Evolutionary conservation across 2,797 vertebrate genomes (phyloP), one percentile per base, ranked within the genome.

Genomic region (Coracias cyanogaster): DNA sequence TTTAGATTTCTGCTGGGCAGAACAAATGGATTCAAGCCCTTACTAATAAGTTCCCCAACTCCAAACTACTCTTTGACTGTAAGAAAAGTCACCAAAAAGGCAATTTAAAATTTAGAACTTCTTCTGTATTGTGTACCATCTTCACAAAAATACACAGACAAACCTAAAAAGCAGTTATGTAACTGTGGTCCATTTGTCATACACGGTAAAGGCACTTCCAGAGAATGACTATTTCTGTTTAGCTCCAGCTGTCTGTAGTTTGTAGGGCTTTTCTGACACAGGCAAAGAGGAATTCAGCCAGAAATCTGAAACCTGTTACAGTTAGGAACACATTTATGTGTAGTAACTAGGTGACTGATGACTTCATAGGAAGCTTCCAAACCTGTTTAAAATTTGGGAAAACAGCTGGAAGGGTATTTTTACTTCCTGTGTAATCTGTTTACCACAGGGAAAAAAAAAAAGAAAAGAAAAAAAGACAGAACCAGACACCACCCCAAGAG

Each of bases 291-390:
- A 97, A 96, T 94, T 93, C 93, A 94, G 92, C 51, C 94, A 95
- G 97, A 96, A 98, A 97, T 92, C 89, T 96, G 95, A 98, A 97
- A 97, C 92, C 72, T 89, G 84, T 95, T 95, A 93, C 92, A 95
- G 90, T 94, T 92, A 96, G 72, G 73, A 90, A 85, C n/a, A 54
- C 58, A 74, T 93, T 95, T 96, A 55, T 79, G 43, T 86, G 71
- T 54, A 96, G 61, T 78, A 90, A 96, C 76, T 86, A 83, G 73
- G 76, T 94, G 93, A 95, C 85, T 54, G 61, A 86, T 96, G 70
- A 95, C 86, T 94, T 93, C 94, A 94, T 37, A 71, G 71, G 52
- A 96, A 82, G 33, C 51, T 81, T 78, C 43, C 54, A 94, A 91
- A 73, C 29, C 43, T 70, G 55, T 73, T 94, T 78, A 86, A 86